These are phyloP conservation scores for Sigmodon hispidus DNA, from an alignment of 2,113 vertebrate genomes.

Conservation along the genomic window DNA sequence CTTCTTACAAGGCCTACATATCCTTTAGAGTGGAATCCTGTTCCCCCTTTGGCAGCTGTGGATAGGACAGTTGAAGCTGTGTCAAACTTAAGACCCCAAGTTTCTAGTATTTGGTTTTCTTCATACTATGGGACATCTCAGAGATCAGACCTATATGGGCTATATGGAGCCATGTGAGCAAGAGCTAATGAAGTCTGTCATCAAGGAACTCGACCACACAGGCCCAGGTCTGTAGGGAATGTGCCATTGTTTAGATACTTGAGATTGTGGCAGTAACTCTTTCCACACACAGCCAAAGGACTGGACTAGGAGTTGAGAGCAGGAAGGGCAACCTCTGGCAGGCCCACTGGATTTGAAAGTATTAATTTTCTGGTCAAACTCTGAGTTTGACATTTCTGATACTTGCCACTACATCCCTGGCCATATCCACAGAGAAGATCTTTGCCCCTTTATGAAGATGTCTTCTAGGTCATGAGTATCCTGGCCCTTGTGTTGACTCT, in stretches of 20 bases:
- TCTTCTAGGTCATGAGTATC: not conserved
- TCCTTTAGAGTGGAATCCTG: conserved; percentile 35
- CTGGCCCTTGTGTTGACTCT: not conserved
- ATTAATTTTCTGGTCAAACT: conserved; percentile 40
- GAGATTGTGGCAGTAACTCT: not conserved
- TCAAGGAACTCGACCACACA: not conserved
- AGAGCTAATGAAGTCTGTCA: conserved; percentile 31
- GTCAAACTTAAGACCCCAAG: not conserved
- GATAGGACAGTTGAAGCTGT: not conserved
- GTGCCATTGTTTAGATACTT: not conserved
- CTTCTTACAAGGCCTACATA: conserved; percentile 5
- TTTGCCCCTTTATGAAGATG: conserved; percentile 17
- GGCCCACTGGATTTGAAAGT: not conserved
- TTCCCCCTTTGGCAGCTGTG: not conserved
- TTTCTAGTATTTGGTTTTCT: conserved; percentile 37
- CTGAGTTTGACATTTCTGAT: conserved; percentile 53
- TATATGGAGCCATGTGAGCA: not conserved
- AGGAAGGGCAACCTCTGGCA: not conserved
- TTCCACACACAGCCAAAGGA: not conserved
- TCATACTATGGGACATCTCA: not conserved
- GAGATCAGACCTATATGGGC: conserved; percentile 14
- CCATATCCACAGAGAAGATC: not conserved
- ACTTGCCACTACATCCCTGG: not conserved
- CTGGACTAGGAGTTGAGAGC: not conserved
- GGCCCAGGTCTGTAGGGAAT: not conserved